phyloP scores from a whole-genome alignment of 2,888 invertebrate species.

The Phyto melanocephala region DNA sequence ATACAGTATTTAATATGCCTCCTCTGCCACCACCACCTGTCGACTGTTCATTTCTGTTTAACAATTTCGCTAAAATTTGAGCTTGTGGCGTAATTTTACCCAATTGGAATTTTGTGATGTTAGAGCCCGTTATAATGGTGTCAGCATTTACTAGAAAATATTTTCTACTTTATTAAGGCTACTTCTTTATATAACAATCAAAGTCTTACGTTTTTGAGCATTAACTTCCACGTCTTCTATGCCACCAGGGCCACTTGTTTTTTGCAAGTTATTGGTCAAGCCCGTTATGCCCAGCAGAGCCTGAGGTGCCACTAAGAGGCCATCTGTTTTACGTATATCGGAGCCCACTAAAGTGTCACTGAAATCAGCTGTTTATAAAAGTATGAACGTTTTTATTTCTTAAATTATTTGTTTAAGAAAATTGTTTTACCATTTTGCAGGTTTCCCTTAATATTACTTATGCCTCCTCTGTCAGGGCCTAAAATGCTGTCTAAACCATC shows the following conservation, averaged over 20 bases:
- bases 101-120: constrained; percentile 62
- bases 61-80: constrained; percentile 24
- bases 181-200: neutral
- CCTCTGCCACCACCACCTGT: constrained; percentile 65
- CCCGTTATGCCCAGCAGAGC: neutral
- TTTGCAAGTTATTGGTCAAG: neutral
- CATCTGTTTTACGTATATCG: neutral
- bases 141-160: constrained; percentile 22
- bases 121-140: constrained; percentile 51
- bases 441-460: neutral
- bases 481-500: neutral
- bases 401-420: neutral
- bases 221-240: neutral
- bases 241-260: neutral
- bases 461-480: neutral
- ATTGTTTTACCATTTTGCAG: constrained; percentile 17
- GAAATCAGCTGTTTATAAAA: neutral
- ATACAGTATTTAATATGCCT: neutral
- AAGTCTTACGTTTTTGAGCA: constrained; percentile 13
- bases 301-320: neutral
- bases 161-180: neutral
- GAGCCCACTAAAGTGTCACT: constrained; percentile 10
- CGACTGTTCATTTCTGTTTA: constrained; percentile 57
- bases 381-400: too few relatives aligned
- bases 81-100: constrained; percentile 63